Conservation (phyloP, 2,888 invertebrate genomes). For the Calameuta filiformis region DNA sequence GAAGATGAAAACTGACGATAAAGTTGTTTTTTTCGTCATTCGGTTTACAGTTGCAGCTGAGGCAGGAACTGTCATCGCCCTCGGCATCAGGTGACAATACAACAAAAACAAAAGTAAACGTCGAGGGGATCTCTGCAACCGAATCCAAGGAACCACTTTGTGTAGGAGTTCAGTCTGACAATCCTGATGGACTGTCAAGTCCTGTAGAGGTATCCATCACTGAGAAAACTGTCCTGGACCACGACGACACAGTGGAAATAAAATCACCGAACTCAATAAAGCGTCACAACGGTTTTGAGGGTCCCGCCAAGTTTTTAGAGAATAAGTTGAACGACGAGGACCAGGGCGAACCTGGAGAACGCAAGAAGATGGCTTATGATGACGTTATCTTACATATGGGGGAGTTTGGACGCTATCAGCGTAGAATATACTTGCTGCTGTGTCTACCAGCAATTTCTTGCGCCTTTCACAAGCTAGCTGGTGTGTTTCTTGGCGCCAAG, state of each 20-base stretch:
- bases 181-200: not conserved
- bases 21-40: not conserved
- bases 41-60: not conserved
- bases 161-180: not conserved
- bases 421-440: constrained; percentile 74
- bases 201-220: not conserved
- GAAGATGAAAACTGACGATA: not conserved
- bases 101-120: not conserved
- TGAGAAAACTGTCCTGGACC: not conserved
- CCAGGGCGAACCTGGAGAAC: not conserved
- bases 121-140: not conserved
- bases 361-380: constrained; percentile 75
- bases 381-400: constrained; percentile 76
- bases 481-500: constrained; percentile 77
- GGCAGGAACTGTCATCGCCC: not conserved
- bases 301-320: not conserved
- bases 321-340: not conserved
- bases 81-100: not conserved
- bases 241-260: not conserved
- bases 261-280: not conserved
- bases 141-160: constrained; percentile 10
- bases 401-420: constrained; percentile 79
- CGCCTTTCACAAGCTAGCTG: constrained; percentile 79
- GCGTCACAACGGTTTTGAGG: not conserved
- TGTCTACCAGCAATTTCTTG: constrained; percentile 79